Evolutionary conservation across 1,140 invertebrate genomes (phyloP).

Genomic region (Cephus cinctus): DNA sequence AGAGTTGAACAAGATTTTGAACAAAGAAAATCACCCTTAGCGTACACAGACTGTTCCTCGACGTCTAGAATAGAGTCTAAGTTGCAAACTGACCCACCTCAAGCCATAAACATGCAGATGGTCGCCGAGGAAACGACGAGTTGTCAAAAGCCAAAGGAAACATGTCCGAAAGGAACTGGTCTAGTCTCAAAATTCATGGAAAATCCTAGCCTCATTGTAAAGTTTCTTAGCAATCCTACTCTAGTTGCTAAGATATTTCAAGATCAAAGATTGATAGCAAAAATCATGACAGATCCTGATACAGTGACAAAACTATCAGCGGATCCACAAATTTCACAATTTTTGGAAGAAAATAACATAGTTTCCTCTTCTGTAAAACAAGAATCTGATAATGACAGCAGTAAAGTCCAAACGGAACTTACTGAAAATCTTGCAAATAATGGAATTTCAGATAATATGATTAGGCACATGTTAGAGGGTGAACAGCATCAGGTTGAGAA

Average conservation of each 20-base stretch:
- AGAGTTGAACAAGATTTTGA: constrained; percentile 1
- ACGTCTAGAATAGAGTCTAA: not conserved
- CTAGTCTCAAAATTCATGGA: constrained; percentile 23
- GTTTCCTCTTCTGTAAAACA: not conserved
- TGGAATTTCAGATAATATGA: constrained; percentile 19
- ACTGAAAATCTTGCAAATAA: constrained; percentile 5
- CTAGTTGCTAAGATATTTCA: constrained; percentile 42
- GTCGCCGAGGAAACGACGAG: not conserved
- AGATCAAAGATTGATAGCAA: constrained; percentile 40
- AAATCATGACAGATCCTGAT: constrained; percentile 40
- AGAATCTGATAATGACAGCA: not conserved
- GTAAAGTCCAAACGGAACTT: constrained; percentile 1
- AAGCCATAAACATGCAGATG: not conserved
- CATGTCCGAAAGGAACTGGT: constrained; percentile 18
- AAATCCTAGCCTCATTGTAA: constrained; percentile 27
- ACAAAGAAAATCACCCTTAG: not conserved
- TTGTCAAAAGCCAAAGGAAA: constrained; percentile 25
- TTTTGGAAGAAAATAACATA: constrained; percentile 30
- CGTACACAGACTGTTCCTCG: constrained; percentile 1
- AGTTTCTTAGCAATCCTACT: constrained; percentile 37
- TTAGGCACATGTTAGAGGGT: constrained; percentile 16
- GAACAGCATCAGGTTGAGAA: constrained; percentile 32
- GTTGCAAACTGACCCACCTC: not conserved
- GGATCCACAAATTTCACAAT: constrained; percentile 38
- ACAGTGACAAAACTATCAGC: constrained; percentile 28